Evolutionary conservation across 2,888 invertebrate species (phyloP).

Genomic region (Scaptomyza flava): DNA sequence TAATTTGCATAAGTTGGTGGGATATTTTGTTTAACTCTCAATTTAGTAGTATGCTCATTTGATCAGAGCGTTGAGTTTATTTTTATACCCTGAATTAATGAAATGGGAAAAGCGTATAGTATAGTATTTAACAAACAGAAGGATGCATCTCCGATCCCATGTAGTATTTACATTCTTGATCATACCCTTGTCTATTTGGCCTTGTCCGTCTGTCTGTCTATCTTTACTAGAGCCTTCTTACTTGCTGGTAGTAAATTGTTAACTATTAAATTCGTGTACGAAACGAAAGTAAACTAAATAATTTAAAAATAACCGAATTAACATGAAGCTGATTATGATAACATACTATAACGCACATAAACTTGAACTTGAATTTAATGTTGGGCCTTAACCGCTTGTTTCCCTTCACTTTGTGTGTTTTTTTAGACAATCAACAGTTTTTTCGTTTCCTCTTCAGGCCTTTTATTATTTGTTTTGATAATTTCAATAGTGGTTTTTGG

Average conservation of each 20-base stretch:
- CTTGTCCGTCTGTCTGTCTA: no score
- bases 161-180: no score
- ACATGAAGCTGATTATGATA: conserved; percentile 16
- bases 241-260: not conserved
- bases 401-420: conserved; percentile 54
- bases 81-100: no score
- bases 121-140: no score
- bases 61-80: no score
- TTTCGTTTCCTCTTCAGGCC: conserved; percentile 10
- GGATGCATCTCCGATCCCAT: no score
- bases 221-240: no score
- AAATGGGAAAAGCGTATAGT: no score
- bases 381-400: conserved; percentile 53
- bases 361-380: conserved; percentile 72
- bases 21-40: not conserved
- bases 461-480: conserved; percentile 7
- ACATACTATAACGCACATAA: conserved; percentile 44
- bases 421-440: conserved; percentile 33
- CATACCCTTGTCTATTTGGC: no score
- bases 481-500: conserved; percentile 42
- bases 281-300: conserved; percentile 35
- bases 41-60: conserved; percentile 17
- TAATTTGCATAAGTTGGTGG: conserved; percentile 22
- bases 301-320: conserved; percentile 5
- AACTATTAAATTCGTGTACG: conserved; percentile 9